phyloP scores from a whole-genome alignment of 1,140 invertebrate species.

The Lordiphosa mommai region DNA sequence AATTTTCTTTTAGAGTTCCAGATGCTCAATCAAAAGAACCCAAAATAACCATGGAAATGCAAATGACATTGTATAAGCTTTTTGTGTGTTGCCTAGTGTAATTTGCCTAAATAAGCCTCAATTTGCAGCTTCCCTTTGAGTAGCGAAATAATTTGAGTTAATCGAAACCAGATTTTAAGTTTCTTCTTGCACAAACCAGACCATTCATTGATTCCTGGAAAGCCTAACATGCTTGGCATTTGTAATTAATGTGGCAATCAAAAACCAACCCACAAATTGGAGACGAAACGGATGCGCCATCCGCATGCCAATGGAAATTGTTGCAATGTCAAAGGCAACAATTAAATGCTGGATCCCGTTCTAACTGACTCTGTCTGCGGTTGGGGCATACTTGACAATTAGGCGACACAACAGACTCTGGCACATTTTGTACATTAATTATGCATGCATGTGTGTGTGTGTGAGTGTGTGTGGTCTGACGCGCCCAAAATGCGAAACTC shows the following conservation, averaged over 20 bases:
- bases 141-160: too few species aligned
- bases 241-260: slow-evolving; percentile 47
- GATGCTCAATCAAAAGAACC: too few species aligned
- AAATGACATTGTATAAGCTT: too few species aligned
- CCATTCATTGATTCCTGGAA: slow-evolving; percentile 23
- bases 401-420: slow-evolving; percentile 26
- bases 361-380: slow-evolving; percentile 19
- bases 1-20: too few species aligned
- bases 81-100: too few species aligned
- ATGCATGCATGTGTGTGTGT: slow-evolving; percentile 48
- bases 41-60: too few species aligned
- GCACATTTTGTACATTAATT: slow-evolving; percentile 52
- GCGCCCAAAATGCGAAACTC: slow-evolving; percentile 7
- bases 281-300: slow-evolving; percentile 1
- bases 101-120: too few species aligned
- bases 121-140: too few species aligned
- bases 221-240: slow-evolving; percentile 31
- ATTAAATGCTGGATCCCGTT: slow-evolving; percentile 32
- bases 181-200: not conserved
- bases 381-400: slow-evolving; percentile 60
- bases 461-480: slow-evolving; percentile 17
- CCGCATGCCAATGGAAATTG: slow-evolving; percentile 33
- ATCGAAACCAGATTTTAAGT: too few species aligned
- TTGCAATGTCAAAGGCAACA: slow-evolving; percentile 69
- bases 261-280: not conserved